phyloP scores from a whole-genome alignment of 2,888 invertebrate species.

The Muscina levida region DNA sequence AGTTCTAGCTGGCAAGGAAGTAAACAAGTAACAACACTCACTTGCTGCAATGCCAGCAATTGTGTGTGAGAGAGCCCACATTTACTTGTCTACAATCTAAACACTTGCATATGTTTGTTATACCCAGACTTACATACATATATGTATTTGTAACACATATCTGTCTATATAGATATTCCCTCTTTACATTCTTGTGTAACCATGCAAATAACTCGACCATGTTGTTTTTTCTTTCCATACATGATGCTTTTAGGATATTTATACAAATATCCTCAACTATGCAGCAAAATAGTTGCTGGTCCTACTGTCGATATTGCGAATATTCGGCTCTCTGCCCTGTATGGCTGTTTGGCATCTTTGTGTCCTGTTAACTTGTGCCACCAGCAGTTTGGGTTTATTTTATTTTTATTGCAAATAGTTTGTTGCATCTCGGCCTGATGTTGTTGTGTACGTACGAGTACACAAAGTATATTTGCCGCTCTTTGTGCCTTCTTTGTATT shows the following conservation, averaged over 20 bases:
- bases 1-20: no score
- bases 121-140: no score
- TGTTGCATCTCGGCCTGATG: constrained; percentile 8
- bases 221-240: not conserved
- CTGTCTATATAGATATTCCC: no score
- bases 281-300: not conserved
- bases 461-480: not conserved
- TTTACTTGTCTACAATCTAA: no score
- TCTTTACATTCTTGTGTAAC: not conserved
- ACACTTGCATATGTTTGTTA: no score
- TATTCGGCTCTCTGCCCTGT: not conserved
- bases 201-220: constrained; percentile 20
- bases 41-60: no score
- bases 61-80: no score
- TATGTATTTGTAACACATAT: no score
- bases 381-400: constrained; percentile 19
- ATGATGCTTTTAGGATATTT: constrained; percentile 10
- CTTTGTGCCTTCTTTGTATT: constrained; percentile 1
- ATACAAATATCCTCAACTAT: constrained; percentile 11
- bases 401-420: constrained; percentile 24
- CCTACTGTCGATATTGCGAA: not conserved
- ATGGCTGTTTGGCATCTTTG: no score
- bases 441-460: not conserved
- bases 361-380: not conserved
- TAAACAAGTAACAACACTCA: no score